Evolutionary conservation across 53 echinoderm and acorn worm genomes (phyloP).

Genomic region (Mesocentrotus franciscanus): DNA sequence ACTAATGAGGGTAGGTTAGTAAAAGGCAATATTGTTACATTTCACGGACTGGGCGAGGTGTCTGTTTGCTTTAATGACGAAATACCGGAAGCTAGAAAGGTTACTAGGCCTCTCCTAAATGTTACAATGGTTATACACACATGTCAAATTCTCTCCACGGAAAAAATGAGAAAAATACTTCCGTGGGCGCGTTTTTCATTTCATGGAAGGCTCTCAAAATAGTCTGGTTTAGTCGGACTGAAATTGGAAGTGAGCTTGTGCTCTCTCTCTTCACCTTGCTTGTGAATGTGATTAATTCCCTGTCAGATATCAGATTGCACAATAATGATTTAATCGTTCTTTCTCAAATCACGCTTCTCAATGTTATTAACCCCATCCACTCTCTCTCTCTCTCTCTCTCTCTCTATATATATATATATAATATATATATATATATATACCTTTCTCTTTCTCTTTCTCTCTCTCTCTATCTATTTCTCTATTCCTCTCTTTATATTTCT

Average conservation of each 20-base stretch:
- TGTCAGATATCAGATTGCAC: background rate
- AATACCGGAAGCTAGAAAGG: constrained; percentile 15
- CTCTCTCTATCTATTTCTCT: background rate
- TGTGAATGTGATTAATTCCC: constrained; percentile 16
- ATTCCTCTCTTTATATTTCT: background rate
- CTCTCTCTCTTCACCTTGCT: background rate
- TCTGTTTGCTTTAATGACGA: background rate
- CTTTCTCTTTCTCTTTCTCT: background rate
- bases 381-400: background rate
- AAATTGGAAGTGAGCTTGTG: constrained; percentile 21
- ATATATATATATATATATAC: background rate
- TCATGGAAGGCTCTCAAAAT: constrained; percentile 12
- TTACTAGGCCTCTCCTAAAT: background rate
- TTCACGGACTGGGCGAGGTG: background rate
- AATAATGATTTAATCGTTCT: constrained; percentile 22
- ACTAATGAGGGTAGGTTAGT: no score
- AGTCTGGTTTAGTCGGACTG: background rate
- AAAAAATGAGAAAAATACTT: background rate
- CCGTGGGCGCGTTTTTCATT: constrained; percentile 3
- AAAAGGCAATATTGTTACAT: no score
- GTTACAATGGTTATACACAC: background rate
- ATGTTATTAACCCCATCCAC: background rate
- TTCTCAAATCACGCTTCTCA: background rate
- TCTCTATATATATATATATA: background rate
- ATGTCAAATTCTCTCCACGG: background rate